phyloP scores from a whole-genome alignment of 2,888 invertebrate genomes.

The Melanostoma scalare region DNA sequence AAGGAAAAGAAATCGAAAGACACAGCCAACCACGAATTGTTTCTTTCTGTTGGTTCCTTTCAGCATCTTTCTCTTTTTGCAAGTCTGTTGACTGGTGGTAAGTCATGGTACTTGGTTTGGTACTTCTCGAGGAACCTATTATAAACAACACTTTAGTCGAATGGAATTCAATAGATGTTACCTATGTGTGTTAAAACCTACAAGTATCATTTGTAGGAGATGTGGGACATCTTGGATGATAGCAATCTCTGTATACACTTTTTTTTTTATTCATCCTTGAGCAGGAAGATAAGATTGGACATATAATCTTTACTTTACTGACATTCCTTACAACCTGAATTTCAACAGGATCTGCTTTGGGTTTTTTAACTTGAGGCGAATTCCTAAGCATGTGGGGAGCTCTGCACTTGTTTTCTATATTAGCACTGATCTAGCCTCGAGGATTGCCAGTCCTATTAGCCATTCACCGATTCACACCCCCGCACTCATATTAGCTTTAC shows the following conservation, averaged over 20 bases:
- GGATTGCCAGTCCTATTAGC: too few relatives aligned
- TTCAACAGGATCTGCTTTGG: too few relatives aligned
- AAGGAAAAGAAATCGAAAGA: conserved; percentile 49
- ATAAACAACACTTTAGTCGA: conserved; percentile 48
- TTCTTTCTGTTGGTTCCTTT: conserved; percentile 43
- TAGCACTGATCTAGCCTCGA: too few relatives aligned
- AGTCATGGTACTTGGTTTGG: conserved; percentile 1
- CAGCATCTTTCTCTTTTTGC: conserved; percentile 3
- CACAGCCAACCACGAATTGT: conserved; percentile 63
- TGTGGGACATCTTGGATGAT: conserved; percentile 64
- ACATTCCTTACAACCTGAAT: too few relatives aligned
- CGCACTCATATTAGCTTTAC: too few relatives aligned
- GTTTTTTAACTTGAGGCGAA: too few relatives aligned
- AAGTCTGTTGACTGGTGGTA: neutral
- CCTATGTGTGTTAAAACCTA: conserved; percentile 20
- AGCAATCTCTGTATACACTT: too few relatives aligned
- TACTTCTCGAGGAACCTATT: conserved; percentile 20
- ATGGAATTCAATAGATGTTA: conserved; percentile 42
- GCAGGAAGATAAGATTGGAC: neutral
- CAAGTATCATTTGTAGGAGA: conserved; percentile 49
- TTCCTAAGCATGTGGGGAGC: too few relatives aligned
- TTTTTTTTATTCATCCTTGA: too few relatives aligned
- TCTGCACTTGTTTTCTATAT: too few relatives aligned
- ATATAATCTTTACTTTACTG: too few relatives aligned
- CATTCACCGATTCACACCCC: too few relatives aligned